Conservation (phyloP, 1,140 invertebrate species). For the Drosophila setifemur region DNA sequence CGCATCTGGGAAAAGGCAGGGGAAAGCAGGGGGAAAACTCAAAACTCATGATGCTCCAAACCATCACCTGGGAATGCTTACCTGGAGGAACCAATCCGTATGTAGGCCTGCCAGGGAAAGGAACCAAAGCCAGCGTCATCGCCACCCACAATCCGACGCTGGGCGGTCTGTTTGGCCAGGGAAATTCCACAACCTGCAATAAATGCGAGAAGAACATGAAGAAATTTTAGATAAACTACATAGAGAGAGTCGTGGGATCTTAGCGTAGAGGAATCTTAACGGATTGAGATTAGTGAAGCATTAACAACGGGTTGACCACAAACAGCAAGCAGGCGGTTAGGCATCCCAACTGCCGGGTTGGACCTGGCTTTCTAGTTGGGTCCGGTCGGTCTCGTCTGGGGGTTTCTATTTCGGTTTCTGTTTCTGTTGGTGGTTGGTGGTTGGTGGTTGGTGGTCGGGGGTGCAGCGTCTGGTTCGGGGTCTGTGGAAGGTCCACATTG, state of each 20-base stretch:
- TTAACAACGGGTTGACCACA: conserved; percentile 31
- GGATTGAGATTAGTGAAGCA: conserved; percentile 45
- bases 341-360: conserved; percentile 26
- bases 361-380: conserved; percentile 40
- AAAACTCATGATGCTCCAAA: background rate
- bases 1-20: conserved; percentile 92
- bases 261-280: background rate
- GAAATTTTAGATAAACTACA: too few relatives aligned
- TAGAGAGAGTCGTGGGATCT: background rate
- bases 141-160: conserved; percentile 95
- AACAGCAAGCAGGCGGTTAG: conserved; percentile 30
- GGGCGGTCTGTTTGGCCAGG: conserved; percentile 91
- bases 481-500: conserved; percentile 14
- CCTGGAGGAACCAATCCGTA: conserved; percentile 92
- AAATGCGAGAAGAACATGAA: background rate
- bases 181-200: conserved; percentile 92
- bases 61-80: conserved; percentile 43
- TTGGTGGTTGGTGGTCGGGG: background rate
- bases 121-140: conserved; percentile 96
- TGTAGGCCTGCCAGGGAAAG: conserved; percentile 98
- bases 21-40: background rate
- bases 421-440: background rate
- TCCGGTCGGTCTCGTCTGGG: conserved; percentile 1
- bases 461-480: conserved; percentile 6
- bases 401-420: background rate